Evolutionary conservation across 1,140 invertebrate genomes (phyloP).

Genomic region (Zaprionus gabonicus): DNA sequence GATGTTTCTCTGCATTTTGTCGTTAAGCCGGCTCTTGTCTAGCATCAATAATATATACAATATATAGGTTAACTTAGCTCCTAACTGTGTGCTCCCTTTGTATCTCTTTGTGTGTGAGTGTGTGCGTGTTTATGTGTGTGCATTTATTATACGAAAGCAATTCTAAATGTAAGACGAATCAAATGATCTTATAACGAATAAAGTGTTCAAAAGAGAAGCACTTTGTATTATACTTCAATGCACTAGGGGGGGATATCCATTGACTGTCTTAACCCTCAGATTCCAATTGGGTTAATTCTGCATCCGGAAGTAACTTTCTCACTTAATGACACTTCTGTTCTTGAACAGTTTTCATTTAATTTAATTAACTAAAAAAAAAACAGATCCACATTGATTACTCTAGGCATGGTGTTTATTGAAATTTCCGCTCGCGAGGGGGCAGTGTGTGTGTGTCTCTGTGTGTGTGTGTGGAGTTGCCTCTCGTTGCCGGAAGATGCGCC

Average conservation of each 20-base stretch:
- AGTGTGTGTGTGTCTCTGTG: conserved; percentile 3
- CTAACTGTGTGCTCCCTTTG: conserved; percentile 7
- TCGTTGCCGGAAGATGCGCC: conserved; percentile 12
- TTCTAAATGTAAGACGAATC: conserved; percentile 10
- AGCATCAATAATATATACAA: not conserved
- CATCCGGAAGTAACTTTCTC: not conserved
- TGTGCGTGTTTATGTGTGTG: not conserved
- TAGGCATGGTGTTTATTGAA: conserved; percentile 65
- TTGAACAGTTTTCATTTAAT: conserved; percentile 52
- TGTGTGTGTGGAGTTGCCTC: conserved; percentile 15
- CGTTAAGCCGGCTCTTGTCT: not conserved
- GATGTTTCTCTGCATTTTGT: conserved; percentile 42
- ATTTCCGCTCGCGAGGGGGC: conserved; percentile 59
- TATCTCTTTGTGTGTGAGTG: conserved; percentile 27
- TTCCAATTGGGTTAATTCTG: not conserved
- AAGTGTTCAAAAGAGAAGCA: conserved; percentile 6
- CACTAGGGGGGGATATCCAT: too few relatives aligned
- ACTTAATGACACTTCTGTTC: conserved; percentile 8
- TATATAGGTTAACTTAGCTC: conserved; percentile 24
- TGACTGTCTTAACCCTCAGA: not conserved
- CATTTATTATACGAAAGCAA: conserved; percentile 49
- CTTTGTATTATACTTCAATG: not conserved
- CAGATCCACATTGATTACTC: conserved; percentile 61
- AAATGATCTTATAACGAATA: conserved; percentile 18
- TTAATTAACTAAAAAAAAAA: conserved; percentile 68